Conservation (phyloP, 2,797 vertebrate species). For the Acestrorhynchus altus region DNA sequence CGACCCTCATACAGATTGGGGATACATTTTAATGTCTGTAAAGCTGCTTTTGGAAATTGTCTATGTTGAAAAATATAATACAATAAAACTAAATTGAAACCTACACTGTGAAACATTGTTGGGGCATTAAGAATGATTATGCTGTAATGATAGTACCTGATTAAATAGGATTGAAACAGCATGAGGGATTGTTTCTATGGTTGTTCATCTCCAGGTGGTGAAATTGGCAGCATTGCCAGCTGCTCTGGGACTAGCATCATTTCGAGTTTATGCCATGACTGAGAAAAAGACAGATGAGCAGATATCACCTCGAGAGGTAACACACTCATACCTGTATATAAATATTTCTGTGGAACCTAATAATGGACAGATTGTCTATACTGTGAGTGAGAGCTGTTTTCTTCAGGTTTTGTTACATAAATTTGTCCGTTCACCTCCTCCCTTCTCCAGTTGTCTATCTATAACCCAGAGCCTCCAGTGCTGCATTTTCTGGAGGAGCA, state of each 20-base stretch:
- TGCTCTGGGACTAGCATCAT: constrained; percentile 67
- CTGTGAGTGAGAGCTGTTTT: not conserved
- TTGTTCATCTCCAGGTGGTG: constrained; percentile 49
- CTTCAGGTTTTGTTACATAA: not conserved
- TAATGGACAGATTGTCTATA: not conserved
- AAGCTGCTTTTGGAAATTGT: too few species aligned
- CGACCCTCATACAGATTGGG: too few species aligned
- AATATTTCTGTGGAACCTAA: not conserved
- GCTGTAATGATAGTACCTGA: too few species aligned
- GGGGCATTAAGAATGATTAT: too few species aligned
- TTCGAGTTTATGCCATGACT: constrained; percentile 66
- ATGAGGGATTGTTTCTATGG: not conserved
- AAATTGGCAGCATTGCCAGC: constrained; percentile 73
- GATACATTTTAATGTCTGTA: too few species aligned
- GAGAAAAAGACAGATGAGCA: constrained; percentile 32
- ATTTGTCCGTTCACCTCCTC: too few species aligned
- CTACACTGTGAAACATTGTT: too few species aligned
- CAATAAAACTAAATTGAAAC: too few species aligned
- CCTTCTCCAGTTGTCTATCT: constrained; percentile 77
- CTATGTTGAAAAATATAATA: too few species aligned
- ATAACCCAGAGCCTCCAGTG: constrained; percentile 67
- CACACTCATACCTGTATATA: not conserved
- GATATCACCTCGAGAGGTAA: constrained; percentile 74
- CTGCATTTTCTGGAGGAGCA: constrained; percentile 73
- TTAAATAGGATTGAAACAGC: too few species aligned